Conservation (phyloP, 2,797 vertebrate species). For the Mus spretus region DNA sequence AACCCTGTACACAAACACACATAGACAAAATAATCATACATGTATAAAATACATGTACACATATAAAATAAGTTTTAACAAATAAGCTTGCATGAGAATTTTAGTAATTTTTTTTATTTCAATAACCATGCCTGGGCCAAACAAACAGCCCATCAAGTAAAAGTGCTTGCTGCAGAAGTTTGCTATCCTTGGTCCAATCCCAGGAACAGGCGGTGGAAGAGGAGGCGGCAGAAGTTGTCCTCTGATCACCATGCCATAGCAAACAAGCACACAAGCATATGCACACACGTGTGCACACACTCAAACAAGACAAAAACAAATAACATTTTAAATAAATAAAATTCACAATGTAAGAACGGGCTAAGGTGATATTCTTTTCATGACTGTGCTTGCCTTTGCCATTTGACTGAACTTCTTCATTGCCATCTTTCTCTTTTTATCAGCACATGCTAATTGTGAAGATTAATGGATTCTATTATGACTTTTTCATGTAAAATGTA, state of each 20-base stretch:
- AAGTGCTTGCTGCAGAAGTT: not conserved
- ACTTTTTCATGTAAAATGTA: not conserved
- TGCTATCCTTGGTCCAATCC: not conserved
- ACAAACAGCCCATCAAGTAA: not conserved
- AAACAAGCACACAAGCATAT: not conserved
- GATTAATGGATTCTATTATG: not conserved
- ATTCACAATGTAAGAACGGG: not conserved
- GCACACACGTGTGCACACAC: not conserved
- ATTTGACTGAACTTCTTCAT: not conserved
- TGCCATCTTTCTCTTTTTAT: constrained; percentile 57
- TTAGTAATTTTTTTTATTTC: constrained; percentile 49
- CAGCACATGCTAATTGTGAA: not conserved
- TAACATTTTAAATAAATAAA: constrained; percentile 9
- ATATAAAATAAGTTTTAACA: no score
- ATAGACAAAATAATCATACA: not conserved
- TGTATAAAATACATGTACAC: not conserved
- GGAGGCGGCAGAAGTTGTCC: not conserved
- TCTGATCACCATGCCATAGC: not conserved
- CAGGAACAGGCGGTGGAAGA: not conserved
- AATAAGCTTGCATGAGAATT: not conserved
- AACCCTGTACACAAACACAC: not conserved
- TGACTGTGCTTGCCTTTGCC: not conserved
- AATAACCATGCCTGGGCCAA: not conserved
- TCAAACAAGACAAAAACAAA: not conserved
- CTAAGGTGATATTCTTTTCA: not conserved